Percentiles rank a stretch among this genome's conserved stretches.
phyloP scores from a whole-genome alignment of 1,140 invertebrate genomes.

The Mamestra configurata region DNA sequence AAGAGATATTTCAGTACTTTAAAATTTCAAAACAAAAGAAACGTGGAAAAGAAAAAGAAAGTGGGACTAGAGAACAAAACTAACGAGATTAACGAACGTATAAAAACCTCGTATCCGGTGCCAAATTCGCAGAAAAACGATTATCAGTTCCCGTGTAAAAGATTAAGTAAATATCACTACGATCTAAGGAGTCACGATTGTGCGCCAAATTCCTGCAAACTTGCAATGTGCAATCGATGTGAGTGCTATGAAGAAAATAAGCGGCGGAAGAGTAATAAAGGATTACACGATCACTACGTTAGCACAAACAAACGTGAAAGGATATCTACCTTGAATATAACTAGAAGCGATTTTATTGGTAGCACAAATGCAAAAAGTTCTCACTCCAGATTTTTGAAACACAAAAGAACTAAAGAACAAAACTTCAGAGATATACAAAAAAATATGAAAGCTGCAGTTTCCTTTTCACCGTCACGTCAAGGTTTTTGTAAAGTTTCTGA shows the following conservation, averaged over 20 bases:
- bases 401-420: not conserved
- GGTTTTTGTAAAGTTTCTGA: conserved; percentile 9
- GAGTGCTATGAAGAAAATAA: not conserved
- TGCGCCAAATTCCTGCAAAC: not conserved
- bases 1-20: conserved; percentile 40
- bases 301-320: not conserved
- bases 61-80: not conserved
- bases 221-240: not conserved
- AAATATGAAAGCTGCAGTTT: not conserved
- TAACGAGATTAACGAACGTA: not conserved
- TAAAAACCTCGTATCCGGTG: not conserved
- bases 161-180: not conserved
- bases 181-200: not conserved
- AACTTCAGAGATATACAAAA: not conserved
- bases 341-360: not conserved
- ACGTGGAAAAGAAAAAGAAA: no score
- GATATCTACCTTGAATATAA: not conserved
- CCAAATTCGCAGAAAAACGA: not conserved
- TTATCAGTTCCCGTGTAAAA: not conserved
- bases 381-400: not conserved
- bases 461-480: not conserved
- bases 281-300: not conserved
- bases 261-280: not conserved
- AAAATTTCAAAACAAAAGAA: conserved; percentile 13
- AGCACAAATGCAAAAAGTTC: not conserved